Conservation (phyloP, 1,140 invertebrate species). For the Drosophila kepulauana region DNA sequence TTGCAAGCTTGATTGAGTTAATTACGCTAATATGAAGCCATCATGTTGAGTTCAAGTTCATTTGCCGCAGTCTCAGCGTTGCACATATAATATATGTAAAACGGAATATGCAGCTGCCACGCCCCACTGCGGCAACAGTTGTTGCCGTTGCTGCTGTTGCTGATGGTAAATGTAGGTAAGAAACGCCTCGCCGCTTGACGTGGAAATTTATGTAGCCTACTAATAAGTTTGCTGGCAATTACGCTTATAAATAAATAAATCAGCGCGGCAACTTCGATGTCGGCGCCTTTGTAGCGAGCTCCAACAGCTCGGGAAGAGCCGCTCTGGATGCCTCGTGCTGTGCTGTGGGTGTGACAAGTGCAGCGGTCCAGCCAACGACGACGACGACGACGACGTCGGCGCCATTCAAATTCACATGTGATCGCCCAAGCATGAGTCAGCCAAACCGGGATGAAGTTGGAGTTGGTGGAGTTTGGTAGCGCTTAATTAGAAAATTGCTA, state of each 20-base stretch:
- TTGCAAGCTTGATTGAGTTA: not conserved
- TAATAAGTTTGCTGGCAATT: constrained; percentile 70
- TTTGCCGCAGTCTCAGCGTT: not conserved
- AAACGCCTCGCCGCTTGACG: constrained; percentile 29
- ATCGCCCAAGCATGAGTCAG: constrained; percentile 73
- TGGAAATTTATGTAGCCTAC: constrained; percentile 53
- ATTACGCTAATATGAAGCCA: constrained; percentile 3
- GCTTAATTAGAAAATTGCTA: constrained; percentile 84
- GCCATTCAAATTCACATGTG: constrained; percentile 73
- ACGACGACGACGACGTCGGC: constrained; percentile 23
- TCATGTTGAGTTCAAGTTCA: constrained; percentile 2
- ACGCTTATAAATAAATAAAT: constrained; percentile 82
- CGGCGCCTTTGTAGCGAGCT: constrained; percentile 47
- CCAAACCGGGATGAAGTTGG: not conserved
- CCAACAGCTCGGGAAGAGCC: not conserved
- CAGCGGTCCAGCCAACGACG: constrained; percentile 27
- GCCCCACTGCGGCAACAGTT: constrained; percentile 3
- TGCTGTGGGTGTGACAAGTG: constrained; percentile 75
- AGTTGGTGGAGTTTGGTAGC: constrained; percentile 15
- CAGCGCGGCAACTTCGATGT: constrained; percentile 58
- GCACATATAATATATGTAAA: not conserved
- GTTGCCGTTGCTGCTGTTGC: not conserved
- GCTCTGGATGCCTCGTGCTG: constrained; percentile 42
- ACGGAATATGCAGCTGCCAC: not conserved
- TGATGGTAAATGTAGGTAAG: constrained; percentile 5